Conservation (phyloP, 2,888 invertebrate genomes). For the Endotricha flammealis region DNA sequence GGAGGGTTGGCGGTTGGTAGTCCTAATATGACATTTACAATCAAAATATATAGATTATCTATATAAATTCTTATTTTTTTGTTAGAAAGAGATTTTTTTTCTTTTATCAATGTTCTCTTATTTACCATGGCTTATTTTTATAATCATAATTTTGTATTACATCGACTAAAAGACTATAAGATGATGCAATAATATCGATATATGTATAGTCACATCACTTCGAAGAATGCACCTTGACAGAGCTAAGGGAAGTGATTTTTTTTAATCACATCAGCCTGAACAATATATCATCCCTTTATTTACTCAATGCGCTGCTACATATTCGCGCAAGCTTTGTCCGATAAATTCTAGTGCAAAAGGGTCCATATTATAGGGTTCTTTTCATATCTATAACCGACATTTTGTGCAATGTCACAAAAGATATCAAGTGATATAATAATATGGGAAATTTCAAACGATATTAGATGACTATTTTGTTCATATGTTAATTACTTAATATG, state of each 20-base stretch:
- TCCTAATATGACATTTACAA: no score
- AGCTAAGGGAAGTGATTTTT: slow-evolving; percentile 70
- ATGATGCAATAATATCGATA: slow-evolving; percentile 12
- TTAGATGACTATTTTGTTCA: no score
- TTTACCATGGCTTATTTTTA: no score
- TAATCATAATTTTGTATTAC: no score
- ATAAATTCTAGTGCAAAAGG: slow-evolving; percentile 41
- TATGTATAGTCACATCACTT: slow-evolving; percentile 32
- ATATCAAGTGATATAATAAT: slow-evolving; percentile 18
- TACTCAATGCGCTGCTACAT: slow-evolving; percentile 60
- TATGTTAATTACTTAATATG: no score
- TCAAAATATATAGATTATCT: no score
- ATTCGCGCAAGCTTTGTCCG: slow-evolving; percentile 69
- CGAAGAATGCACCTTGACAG: slow-evolving; percentile 70
- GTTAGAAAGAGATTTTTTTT: no score
- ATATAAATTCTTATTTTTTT: no score
- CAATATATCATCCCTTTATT: slow-evolving; percentile 77
- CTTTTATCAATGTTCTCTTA: no score
- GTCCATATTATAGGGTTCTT: slow-evolving; percentile 31
- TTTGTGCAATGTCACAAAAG: slow-evolving; percentile 38
- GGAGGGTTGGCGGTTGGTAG: no score
- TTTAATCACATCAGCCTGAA: slow-evolving; percentile 69
- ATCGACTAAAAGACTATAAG: no score
- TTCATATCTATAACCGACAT: slow-evolving; percentile 36
- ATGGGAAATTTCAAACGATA: no score